phyloP scores from a whole-genome alignment of 2,113 vertebrate genomes.

The Eptesicus fuscus region DNA sequence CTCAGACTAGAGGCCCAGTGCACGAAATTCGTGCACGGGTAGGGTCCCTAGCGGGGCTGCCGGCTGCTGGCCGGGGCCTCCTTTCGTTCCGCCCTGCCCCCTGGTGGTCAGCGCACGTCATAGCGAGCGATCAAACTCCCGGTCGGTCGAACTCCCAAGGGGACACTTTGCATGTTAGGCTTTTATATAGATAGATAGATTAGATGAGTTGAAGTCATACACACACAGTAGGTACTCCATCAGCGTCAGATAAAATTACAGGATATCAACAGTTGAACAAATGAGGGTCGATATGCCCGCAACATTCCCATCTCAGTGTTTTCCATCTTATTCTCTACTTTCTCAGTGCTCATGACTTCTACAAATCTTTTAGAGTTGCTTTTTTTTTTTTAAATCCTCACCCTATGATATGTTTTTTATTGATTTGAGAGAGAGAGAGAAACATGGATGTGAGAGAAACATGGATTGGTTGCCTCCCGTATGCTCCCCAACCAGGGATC shows the following conservation, averaged over 20 bases:
- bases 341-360: rapidly evolving
- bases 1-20: too few relatives aligned
- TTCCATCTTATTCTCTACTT: neutral
- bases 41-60: too few relatives aligned
- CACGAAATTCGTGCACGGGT: too few relatives aligned
- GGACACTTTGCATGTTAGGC: too few relatives aligned
- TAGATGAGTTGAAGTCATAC: neutral
- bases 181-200: too few relatives aligned
- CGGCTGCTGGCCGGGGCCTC: too few relatives aligned
- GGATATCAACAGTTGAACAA: neutral
- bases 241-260: neutral
- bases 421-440: neutral
- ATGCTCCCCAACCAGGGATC: neutral
- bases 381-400: neutral
- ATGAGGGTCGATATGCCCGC: neutral
- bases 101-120: too few relatives aligned
- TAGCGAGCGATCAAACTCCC: too few relatives aligned
- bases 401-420: neutral
- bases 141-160: too few relatives aligned
- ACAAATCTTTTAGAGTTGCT: neutral
- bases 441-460: neutral
- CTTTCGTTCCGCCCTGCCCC: too few relatives aligned
- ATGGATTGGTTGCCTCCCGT: neutral
- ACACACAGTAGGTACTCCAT: neutral
- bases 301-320: neutral